Percentiles rank a stretch among this genome's conserved stretches.
Evolutionary conservation across 2,797 vertebrate species (phyloP).

Genomic region (Halcyon leucocephala): DNA sequence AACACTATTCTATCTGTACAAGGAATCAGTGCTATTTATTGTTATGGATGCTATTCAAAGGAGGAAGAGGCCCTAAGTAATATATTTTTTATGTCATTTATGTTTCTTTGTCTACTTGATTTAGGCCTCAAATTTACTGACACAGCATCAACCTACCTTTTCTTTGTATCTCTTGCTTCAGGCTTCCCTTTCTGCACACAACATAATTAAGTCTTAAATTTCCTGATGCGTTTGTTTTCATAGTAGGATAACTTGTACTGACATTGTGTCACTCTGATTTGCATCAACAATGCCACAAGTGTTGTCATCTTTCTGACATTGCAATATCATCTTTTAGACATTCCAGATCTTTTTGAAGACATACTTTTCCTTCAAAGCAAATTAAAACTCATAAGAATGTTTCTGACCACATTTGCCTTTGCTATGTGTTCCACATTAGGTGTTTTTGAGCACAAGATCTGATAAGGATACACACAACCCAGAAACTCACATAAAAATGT

Average conservation of each 20-base stretch:
- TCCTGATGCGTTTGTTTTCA: neutral
- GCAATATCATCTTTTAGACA: neutral
- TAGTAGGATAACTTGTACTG: neutral
- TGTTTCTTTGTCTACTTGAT: neutral
- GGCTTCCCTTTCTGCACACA: neutral
- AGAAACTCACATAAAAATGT: neutral
- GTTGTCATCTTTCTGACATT: neutral
- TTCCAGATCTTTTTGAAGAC: neutral
- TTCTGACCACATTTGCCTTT: neutral
- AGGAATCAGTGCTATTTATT: neutral
- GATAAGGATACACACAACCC: neutral
- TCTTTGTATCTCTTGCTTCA: neutral
- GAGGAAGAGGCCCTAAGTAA: neutral
- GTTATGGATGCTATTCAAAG: neutral
- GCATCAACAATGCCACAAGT: neutral
- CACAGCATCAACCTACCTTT: neutral
- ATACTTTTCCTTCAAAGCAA: neutral
- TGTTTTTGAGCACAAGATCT: neutral
- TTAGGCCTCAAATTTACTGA: neutral
- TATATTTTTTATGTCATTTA: neutral
- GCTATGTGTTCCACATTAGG: accelerated
- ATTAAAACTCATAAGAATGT: neutral
- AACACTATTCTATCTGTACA: neutral
- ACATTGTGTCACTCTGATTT: neutral
- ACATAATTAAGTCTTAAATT: neutral